Evolutionary conservation across 30 jellyfish, hydroid and myxozoan species (phyloP).

Genomic region (Hydra vulgaris): DNA sequence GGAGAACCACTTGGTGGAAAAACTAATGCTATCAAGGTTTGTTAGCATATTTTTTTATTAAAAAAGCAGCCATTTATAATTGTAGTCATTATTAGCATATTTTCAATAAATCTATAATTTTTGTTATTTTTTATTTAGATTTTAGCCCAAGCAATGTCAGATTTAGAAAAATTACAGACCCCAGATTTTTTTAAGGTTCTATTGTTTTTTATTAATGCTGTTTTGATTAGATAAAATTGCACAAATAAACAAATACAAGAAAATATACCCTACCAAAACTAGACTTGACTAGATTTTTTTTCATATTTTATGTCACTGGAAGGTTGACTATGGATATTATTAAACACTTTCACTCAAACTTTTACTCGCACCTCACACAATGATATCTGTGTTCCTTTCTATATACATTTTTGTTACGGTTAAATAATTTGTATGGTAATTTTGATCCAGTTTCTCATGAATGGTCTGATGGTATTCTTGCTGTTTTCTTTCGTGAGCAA

Average conservation of each 20-base stretch:
- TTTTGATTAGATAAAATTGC: background rate
- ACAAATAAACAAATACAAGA: too few relatives aligned
- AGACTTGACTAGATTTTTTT: too few relatives aligned
- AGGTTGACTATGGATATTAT: too few relatives aligned
- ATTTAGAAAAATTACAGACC: slow-evolving; percentile 61
- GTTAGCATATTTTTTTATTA: too few relatives aligned
- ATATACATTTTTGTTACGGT: too few relatives aligned
- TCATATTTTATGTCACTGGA: too few relatives aligned
- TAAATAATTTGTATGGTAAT: slow-evolving; percentile 83
- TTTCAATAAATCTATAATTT: background rate
- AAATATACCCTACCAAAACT: too few relatives aligned
- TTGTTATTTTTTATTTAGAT: too few relatives aligned
- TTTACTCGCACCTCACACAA: too few relatives aligned
- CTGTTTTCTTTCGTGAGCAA: slow-evolving; percentile 73
- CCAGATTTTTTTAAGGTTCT: slow-evolving; percentile 69
- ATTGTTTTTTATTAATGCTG: background rate
- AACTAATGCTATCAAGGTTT: slow-evolving; percentile 67
- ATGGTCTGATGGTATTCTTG: slow-evolving; percentile 95
- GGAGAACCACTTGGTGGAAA: slow-evolving; percentile 99
- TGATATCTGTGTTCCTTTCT: too few relatives aligned
- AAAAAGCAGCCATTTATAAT: too few relatives aligned
- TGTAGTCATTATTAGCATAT: background rate
- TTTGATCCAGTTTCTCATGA: slow-evolving; percentile 95
- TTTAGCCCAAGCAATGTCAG: slow-evolving; percentile 71
- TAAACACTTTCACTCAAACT: too few relatives aligned